These are phyloP conservation scores for Hemicrepidius hirtus DNA, from an alignment of 2,888 invertebrate species.

Conservation along the genomic window DNA sequence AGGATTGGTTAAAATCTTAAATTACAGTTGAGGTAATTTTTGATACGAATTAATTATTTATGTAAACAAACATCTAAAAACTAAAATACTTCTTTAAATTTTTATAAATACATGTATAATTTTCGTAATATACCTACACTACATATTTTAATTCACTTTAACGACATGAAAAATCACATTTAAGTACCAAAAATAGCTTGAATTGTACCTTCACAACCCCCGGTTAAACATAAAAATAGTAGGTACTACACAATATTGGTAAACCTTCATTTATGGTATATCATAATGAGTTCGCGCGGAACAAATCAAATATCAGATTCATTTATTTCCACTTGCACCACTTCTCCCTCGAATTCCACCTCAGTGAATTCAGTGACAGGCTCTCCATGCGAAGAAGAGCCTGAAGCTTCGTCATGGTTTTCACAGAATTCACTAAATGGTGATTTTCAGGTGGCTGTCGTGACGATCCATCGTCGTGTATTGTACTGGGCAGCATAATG, in stretches of 20 bases:
- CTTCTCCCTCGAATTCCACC: constrained; percentile 41
- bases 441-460: constrained; percentile 67
- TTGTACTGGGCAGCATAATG: constrained; percentile 65
- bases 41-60: no score
- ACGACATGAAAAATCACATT: neutral
- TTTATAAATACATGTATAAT: neutral
- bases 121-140: neutral
- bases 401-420: constrained; percentile 46
- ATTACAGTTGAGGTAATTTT: no score
- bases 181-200: constrained; percentile 2
- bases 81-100: no score
- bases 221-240: neutral
- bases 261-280: neutral
- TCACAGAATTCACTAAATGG: constrained; percentile 52
- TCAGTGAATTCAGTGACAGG: constrained; percentile 58
- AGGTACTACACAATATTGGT: no score
- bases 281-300: neutral
- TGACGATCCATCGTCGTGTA: constrained; percentile 67
- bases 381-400: constrained; percentile 48
- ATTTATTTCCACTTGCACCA: constrained; percentile 48
- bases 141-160: neutral
- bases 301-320: constrained; percentile 58
- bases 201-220: neutral
- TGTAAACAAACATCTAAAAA: no score
- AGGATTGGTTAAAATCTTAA: no score